Evolutionary conservation across 2,797 vertebrate species (phyloP).

Genomic region (Sciurus vulgaris): DNA sequence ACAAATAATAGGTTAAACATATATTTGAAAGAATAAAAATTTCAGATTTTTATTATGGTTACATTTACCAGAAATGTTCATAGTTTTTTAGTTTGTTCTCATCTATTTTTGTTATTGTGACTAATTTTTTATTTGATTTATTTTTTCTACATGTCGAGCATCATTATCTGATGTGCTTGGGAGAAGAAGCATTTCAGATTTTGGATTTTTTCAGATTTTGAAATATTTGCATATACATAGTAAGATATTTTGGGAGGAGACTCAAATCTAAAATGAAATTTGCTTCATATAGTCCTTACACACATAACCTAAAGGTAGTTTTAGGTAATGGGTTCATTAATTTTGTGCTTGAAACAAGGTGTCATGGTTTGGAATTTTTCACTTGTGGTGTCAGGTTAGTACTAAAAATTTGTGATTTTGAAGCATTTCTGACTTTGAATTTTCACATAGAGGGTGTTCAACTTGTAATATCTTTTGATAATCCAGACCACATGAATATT

Average conservation of each 20-base stretch:
- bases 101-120: constrained; percentile 14
- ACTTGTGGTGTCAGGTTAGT: neutral
- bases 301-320: neutral
- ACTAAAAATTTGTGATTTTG: neutral
- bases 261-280: neutral
- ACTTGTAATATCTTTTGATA: constrained; percentile 10
- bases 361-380: neutral
- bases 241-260: neutral
- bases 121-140: neutral
- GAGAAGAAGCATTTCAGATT: neutral
- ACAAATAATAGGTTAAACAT: neutral
- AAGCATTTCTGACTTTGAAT: neutral
- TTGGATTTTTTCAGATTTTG: neutral
- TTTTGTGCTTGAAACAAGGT: neutral
- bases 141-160: constrained; percentile 1
- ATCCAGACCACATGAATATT: neutral
- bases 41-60: constrained; percentile 4
- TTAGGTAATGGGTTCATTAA: neutral
- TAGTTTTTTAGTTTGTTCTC: constrained; percentile 42
- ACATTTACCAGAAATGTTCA: constrained; percentile 9
- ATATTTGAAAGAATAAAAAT: constrained; percentile 13
- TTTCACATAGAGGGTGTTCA: neutral
- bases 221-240: neutral
- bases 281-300: neutral
- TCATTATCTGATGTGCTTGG: neutral